phyloP scores from a whole-genome alignment of 2,888 invertebrate genomes.

The Dolomedes plantarius region DNA sequence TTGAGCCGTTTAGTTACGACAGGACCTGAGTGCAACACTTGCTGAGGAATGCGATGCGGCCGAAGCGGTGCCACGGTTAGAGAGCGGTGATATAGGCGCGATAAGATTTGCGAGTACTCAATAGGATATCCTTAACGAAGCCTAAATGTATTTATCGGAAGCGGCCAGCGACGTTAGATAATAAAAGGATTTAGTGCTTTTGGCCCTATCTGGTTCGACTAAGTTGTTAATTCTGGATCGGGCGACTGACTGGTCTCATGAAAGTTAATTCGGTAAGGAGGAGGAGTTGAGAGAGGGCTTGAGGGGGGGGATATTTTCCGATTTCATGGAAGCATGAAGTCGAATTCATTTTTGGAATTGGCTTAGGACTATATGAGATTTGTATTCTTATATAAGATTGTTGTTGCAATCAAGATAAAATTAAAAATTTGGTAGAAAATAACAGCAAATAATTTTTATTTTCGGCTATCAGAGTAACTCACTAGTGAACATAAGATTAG shows the following conservation, averaged over 20 bases:
- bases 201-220: neutral
- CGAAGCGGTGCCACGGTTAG: neutral
- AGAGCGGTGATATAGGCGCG: slow-evolving; percentile 43
- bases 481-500: too few relatives aligned
- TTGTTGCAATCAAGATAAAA: too few relatives aligned
- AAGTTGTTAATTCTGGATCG: slow-evolving; percentile 7
- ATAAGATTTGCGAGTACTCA: slow-evolving; percentile 47
- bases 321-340: too few relatives aligned
- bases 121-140: slow-evolving; percentile 68
- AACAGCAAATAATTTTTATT: too few relatives aligned
- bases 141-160: slow-evolving; percentile 56
- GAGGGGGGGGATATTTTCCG: too few relatives aligned
- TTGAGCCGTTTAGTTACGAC: slow-evolving; percentile 58
- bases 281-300: neutral
- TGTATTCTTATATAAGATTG: too few relatives aligned
- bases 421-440: too few relatives aligned
- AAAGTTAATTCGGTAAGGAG: neutral
- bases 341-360: too few relatives aligned
- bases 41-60: slow-evolving; percentile 25
- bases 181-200: slow-evolving; percentile 52
- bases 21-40: slow-evolving; percentile 23
- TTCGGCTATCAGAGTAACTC: too few relatives aligned
- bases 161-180: slow-evolving; percentile 44
- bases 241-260: neutral
- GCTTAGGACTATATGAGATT: too few relatives aligned